Conservation (phyloP, 92 coral and sea anemone genomes). For the Porites rus region DNA sequence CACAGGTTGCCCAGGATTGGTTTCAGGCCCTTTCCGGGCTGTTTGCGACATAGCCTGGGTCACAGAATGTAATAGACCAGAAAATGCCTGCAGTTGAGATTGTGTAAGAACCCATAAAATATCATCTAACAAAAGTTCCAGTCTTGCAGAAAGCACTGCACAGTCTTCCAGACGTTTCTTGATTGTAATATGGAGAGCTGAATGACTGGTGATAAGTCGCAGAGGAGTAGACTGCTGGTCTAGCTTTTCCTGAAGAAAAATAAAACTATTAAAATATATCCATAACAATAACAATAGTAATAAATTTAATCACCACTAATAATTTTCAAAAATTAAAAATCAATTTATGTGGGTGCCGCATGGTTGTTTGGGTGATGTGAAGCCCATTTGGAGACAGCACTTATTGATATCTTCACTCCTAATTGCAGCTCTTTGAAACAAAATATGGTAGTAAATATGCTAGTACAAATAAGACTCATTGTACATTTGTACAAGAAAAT, state of each 20-base stretch:
- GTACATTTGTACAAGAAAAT: no score
- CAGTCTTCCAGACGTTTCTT: slow-evolving; percentile 95
- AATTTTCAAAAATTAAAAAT: no score
- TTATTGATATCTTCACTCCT: no score
- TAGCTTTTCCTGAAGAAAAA: slow-evolving; percentile 62
- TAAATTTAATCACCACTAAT: no score
- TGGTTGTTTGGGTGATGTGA: no score
- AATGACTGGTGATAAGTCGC: slow-evolving; percentile 94
- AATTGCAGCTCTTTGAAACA: no score
- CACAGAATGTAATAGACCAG: slow-evolving; percentile 83
- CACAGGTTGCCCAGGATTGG: slow-evolving; percentile 50
- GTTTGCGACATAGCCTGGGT: slow-evolving; percentile 74
- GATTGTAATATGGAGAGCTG: slow-evolving; percentile 89
- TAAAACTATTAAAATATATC: not conserved
- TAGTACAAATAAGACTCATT: no score
- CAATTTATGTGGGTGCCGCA: no score
- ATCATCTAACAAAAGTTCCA: slow-evolving; percentile 90
- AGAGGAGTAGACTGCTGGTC: slow-evolving; percentile 79
- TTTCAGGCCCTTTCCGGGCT: slow-evolving; percentile 62
- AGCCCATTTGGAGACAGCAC: no score
- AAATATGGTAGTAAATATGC: no score
- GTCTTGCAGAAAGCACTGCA: slow-evolving; percentile 91
- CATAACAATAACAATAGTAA: no score
- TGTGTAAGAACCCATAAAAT: slow-evolving; percentile 96
- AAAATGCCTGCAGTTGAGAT: slow-evolving; percentile 85